A percentile compares a stretch with the other conserved stretches of the same genome.
Conservation (phyloP, 2,888 invertebrate species). For the Atrina japonica region DNA sequence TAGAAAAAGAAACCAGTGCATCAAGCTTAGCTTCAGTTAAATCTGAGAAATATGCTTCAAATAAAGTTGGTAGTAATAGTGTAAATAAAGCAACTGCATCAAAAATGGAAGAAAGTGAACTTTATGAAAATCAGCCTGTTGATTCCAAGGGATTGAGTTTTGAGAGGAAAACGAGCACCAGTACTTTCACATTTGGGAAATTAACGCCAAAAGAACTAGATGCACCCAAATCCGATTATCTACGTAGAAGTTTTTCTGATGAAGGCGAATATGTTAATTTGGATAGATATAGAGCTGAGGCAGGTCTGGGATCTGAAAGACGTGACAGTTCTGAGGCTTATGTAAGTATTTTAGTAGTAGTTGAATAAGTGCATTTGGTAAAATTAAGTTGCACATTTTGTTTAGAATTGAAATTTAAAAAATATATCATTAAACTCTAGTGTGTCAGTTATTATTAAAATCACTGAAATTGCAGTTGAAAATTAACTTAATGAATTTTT, state of each 20-base stretch:
- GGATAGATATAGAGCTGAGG: constrained; percentile 57
- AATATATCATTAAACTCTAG: too few species aligned
- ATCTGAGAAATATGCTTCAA: not conserved
- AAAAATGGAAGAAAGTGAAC: constrained; percentile 16
- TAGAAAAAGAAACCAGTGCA: constrained; percentile 8
- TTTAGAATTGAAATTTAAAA: too few species aligned
- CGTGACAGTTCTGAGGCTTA: not conserved
- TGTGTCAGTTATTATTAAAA: too few species aligned
- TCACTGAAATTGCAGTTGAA: too few species aligned
- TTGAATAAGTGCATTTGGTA: too few species aligned
- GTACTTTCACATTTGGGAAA: constrained; percentile 11
- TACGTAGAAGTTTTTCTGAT: constrained; percentile 44
- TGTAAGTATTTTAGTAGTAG: too few species aligned
- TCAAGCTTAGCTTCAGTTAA: not conserved
- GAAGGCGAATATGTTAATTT: constrained; percentile 68
- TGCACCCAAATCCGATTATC: constrained; percentile 1
- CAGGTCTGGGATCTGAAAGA: constrained; percentile 37
- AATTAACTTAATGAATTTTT: too few species aligned
- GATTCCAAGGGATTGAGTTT: not conserved
- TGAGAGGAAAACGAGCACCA: constrained; percentile 20
- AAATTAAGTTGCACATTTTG: too few species aligned
- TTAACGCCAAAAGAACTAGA: constrained; percentile 7
- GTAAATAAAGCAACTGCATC: constrained; percentile 14
- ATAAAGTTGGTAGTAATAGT: not conserved
- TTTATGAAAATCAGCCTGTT: not conserved